A percentile compares a stretch with the other conserved stretches of the same genome.
Conservation (phyloP, 2,888 invertebrate species). For the Hemistola chrysoprasaria region DNA sequence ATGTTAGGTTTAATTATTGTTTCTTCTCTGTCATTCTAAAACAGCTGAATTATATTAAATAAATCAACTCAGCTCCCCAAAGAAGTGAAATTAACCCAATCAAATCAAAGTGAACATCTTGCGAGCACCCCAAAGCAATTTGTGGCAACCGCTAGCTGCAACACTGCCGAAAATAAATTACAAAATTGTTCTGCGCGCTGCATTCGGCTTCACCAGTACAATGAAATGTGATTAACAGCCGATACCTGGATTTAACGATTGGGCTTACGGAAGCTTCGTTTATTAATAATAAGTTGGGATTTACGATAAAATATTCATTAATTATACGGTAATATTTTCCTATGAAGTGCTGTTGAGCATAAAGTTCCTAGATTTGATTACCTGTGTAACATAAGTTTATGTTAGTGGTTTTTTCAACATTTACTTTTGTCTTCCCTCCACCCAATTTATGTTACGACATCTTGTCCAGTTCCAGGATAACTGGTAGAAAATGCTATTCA, state of each 20-base stretch:
- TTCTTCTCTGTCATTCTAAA: background rate
- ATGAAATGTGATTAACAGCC: conserved; percentile 36
- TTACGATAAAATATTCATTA: no score
- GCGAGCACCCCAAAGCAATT: conserved; percentile 18
- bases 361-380: no score
- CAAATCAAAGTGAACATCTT: conserved; percentile 20
- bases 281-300: no score
- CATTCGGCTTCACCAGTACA: conserved; percentile 31
- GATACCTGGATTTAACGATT: conserved; percentile 22
- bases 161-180: conserved; percentile 41
- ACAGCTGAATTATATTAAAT: conserved; percentile 5
- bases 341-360: no score
- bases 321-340: no score
- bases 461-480: no score
- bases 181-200: conserved; percentile 25
- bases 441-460: no score
- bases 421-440: no score
- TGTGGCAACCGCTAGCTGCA: conserved; percentile 30
- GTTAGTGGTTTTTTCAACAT: no score
- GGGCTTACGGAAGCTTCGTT: background rate
- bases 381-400: no score
- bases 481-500: no score
- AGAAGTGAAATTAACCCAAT: conserved; percentile 11
- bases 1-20: no score
- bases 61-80: conserved; percentile 2